Percentiles rank a stretch among this genome's conserved stretches.
Conservation (phyloP, 2,797 vertebrate species). For the Myiotriccus ornatus region DNA sequence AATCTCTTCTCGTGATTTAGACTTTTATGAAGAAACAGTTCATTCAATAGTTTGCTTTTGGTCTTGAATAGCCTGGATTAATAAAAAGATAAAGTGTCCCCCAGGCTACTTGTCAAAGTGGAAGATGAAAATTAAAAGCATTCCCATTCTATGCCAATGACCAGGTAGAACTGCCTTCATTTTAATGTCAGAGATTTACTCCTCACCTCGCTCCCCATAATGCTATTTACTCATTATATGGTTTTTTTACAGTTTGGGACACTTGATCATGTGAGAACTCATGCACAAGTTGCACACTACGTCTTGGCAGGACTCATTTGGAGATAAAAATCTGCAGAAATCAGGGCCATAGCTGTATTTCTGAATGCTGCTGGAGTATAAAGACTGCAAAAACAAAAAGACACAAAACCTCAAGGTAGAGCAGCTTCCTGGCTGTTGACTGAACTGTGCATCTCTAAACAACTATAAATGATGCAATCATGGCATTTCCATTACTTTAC, state of each 20-base stretch:
- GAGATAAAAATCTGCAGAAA: neutral
- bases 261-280: neutral
- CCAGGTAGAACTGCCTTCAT: neutral
- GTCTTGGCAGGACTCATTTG: neutral
- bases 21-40: neutral
- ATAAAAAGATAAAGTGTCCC: neutral
- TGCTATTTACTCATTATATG: neutral
- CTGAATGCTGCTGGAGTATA: neutral
- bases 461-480: neutral
- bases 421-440: neutral
- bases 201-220: neutral
- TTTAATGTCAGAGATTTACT: neutral
- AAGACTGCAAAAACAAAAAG: neutral
- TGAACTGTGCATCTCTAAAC: neutral
- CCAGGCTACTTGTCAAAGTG: neutral
- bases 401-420: neutral
- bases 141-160: neutral
- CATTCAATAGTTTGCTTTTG: neutral
- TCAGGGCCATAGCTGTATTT: neutral
- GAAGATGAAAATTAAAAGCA: neutral
- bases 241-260: neutral
- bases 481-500: neutral
- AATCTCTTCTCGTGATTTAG: neutral
- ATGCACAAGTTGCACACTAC: neutral
- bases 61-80: neutral